Percentiles rank a stretch among this genome's conserved stretches.
Conservation (phyloP, 2,113 vertebrate species). For the Axis porcinus region DNA sequence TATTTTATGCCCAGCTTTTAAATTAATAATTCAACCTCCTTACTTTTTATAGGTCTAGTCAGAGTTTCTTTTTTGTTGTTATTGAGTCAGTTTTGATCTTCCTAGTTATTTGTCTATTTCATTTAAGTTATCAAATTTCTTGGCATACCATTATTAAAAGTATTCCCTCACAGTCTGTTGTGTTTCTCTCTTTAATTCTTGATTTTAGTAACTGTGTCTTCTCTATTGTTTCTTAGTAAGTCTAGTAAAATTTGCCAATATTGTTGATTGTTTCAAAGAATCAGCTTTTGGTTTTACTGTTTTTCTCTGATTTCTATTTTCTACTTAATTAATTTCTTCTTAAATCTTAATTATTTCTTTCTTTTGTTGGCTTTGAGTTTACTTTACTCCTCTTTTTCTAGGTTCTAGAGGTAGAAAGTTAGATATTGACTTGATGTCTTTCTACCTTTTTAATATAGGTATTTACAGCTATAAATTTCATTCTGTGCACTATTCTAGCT, state of each 20-base stretch:
- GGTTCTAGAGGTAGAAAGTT: neutral
- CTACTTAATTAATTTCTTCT: neutral
- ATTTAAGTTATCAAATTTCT: neutral
- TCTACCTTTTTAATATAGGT: neutral
- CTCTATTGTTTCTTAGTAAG: neutral
- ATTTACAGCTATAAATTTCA: neutral
- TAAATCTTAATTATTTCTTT: constrained; percentile 1
- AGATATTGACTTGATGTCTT: neutral
- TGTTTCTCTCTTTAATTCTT: neutral
- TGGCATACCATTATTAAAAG: neutral
- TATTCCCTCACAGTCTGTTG: neutral
- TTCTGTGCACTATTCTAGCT: neutral
- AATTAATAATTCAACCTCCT: neutral
- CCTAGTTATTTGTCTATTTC: neutral
- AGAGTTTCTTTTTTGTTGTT: neutral
- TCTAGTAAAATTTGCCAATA: neutral
- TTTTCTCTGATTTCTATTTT: constrained; percentile 27
- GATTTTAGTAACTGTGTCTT: neutral
- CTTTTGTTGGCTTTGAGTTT: neutral
- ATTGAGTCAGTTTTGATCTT: neutral
- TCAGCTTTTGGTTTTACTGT: neutral
- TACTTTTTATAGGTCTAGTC: neutral
- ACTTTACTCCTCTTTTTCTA: neutral
- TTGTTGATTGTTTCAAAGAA: neutral
- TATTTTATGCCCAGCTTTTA: neutral